Percentiles rank a stretch among this genome's conserved stretches.
phyloP scores from a whole-genome alignment of 2,797 vertebrate species.

The Cynodonichthys magdalenae region DNA sequence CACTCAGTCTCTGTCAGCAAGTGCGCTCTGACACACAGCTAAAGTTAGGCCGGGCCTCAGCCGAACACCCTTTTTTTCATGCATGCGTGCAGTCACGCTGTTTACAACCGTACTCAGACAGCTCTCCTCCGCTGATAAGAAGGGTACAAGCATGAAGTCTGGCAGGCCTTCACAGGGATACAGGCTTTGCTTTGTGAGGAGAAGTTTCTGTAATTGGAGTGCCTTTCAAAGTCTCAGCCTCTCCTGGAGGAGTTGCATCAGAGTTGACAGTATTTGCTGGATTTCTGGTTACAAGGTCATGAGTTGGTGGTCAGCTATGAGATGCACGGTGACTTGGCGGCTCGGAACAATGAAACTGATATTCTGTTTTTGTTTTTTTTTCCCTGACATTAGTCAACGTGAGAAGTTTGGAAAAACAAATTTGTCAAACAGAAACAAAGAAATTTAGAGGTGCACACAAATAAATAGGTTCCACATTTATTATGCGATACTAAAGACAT shows the following conservation, averaged over 20 bases:
- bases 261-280: slow-evolving; percentile 56
- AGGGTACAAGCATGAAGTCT: slow-evolving; percentile 24
- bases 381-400: slow-evolving; percentile 14
- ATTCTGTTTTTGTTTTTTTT: slow-evolving; percentile 14
- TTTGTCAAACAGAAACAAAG: background rate
- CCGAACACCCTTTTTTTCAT: slow-evolving; percentile 18
- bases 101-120: slow-evolving; percentile 13
- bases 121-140: slow-evolving; percentile 6
- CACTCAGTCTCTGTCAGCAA: slow-evolving; percentile 17
- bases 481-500: too few species aligned
- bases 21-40: slow-evolving; percentile 1
- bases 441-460: background rate
- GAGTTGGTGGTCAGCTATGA: slow-evolving; percentile 3
- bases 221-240: slow-evolving; percentile 56
- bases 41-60: background rate
- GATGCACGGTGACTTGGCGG: slow-evolving; percentile 5
- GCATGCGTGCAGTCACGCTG: slow-evolving; percentile 20
- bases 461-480: too few species aligned
- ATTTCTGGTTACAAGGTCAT: slow-evolving; percentile 27
- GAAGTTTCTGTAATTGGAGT: slow-evolving; percentile 60
- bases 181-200: slow-evolving; percentile 45
- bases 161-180: slow-evolving; percentile 30
- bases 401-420: background rate
- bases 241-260: slow-evolving; percentile 49
- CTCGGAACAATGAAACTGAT: slow-evolving; percentile 3